Base-by-base conservation (phyloP, 1,140 invertebrate species). In the Platyscapa corneri region DNA sequence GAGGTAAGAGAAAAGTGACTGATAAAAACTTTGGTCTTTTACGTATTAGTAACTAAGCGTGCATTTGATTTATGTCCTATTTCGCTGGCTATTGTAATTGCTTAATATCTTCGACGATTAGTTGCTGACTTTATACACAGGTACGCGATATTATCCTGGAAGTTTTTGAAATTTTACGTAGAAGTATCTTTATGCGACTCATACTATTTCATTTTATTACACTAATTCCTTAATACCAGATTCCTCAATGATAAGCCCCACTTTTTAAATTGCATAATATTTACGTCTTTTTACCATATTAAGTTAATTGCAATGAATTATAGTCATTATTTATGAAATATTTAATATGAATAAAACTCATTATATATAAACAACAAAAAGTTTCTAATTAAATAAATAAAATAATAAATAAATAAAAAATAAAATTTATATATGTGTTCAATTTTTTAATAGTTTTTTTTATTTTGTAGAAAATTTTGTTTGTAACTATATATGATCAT, bases 21-120 rank as follows among this genome's bases (percentile, higher is more conserved):
- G 23, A 46, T 67, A 80, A 80, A 80, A 80, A 79, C 8, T 60
- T 10, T 0, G 10, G 56, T 37, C 60, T 67, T 67, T 20, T 46
- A 46, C 12, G 12, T 10, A 42, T 56, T 53, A 32, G 27, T 23
- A 7, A 3, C 16, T 30, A 42, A n/a, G 32, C 56, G 3, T 23
- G 56, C 56, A 64, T 46, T 75, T n/a, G 1, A 46, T 46, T 30
- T 27, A 75, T 46, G 27, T 1, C 7, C 72, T 16, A 16, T 75
- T 75, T 75, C 53, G 12, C 37, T 32, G 49, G 3, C 49, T 64
- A 64, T 79, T 79, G 46, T 78, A 56, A 60, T 78, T 60, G 16
- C 76, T 34, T 53, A 78, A 78, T 60, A 42, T 27, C n/a, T 56
- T 23, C 20, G 30, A 3, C 0, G 30, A 78, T 78, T 60, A 34